Evolutionary conservation across 2,888 invertebrate genomes (phyloP).

Genomic region (Cheilosia impressa): DNA sequence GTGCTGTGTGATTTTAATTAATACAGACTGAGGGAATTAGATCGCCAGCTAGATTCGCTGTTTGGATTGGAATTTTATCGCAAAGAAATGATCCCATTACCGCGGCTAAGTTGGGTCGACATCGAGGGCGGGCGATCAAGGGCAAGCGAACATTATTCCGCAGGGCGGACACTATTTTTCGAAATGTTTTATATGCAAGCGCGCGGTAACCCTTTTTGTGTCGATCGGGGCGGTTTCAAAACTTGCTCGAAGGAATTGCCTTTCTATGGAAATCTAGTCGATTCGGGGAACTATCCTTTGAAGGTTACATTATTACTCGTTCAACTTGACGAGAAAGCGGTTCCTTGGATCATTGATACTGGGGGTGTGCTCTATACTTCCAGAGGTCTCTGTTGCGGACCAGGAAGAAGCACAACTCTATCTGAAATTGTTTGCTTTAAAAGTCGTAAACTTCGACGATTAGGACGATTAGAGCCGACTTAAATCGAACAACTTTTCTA

Average conservation of each 20-base stretch:
- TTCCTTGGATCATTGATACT: background rate
- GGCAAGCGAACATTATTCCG: slow-evolving; percentile 44
- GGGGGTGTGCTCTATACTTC: no score
- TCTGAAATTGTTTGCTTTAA: no score
- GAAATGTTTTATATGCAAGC: slow-evolving; percentile 44
- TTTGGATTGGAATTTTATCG: slow-evolving; percentile 71
- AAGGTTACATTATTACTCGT: background rate
- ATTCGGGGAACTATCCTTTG: slow-evolving; percentile 54
- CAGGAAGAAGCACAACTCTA: no score
- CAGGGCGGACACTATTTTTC: slow-evolving; percentile 62
- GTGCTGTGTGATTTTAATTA: slow-evolving; percentile 66
- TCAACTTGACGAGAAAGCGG: background rate
- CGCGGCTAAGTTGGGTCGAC: slow-evolving; percentile 10
- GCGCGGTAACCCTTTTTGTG: slow-evolving; percentile 63
- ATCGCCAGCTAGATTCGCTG: slow-evolving; percentile 66
- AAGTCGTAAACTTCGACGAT: no score
- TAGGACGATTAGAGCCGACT: no score
- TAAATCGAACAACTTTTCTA: no score
- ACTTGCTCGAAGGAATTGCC: slow-evolving; percentile 30
- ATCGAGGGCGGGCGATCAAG: slow-evolving; percentile 38
- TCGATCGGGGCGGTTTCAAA: slow-evolving; percentile 51
- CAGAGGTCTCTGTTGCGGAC: no score
- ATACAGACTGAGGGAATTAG: slow-evolving; percentile 60
- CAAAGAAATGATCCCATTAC: slow-evolving; percentile 51
- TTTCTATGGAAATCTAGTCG: slow-evolving; percentile 61